These are phyloP conservation scores for Mongoloraphidia duomilia DNA, from an alignment of 2,888 invertebrate genomes.

Conservation along the genomic window DNA sequence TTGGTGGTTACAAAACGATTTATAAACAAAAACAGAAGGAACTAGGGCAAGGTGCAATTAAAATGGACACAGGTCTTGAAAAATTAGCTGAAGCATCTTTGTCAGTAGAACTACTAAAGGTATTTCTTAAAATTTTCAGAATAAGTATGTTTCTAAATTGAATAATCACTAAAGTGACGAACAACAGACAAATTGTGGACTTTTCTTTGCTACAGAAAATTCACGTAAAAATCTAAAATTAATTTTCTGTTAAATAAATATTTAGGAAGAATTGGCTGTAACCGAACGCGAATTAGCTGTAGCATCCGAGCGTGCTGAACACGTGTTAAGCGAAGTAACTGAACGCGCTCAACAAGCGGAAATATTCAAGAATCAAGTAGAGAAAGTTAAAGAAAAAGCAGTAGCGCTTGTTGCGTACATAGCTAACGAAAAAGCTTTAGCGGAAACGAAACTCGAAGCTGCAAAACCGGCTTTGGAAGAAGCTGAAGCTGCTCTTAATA, in stretches of 20 bases:
- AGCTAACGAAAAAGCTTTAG: slow-evolving; percentile 77
- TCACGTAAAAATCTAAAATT: not conserved
- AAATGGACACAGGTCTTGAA: slow-evolving; percentile 92
- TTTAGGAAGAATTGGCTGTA: slow-evolving; percentile 63
- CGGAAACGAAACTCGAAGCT: slow-evolving; percentile 86
- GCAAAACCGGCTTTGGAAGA: slow-evolving; percentile 92
- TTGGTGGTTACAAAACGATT: slow-evolving; percentile 88
- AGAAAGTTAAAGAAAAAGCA: slow-evolving; percentile 91
- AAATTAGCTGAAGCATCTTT: slow-evolving; percentile 91
- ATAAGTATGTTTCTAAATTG: too few relatives aligned
- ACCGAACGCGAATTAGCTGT: slow-evolving; percentile 90
- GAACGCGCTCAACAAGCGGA: slow-evolving; percentile 91
- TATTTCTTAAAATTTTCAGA: not conserved
- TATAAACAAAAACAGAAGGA: slow-evolving; percentile 81
- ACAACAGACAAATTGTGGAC: not conserved
- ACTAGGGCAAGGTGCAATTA: slow-evolving; percentile 72
- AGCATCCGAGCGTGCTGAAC: slow-evolving; percentile 84
- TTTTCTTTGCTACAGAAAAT: not conserved
- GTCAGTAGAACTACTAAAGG: slow-evolving; percentile 78
- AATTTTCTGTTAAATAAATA: not conserved
- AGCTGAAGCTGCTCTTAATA: slow-evolving; percentile 87
- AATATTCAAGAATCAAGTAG: slow-evolving; percentile 88
- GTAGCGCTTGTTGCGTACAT: slow-evolving; percentile 76
- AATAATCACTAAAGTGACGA: too few relatives aligned
- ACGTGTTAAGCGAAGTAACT: slow-evolving; percentile 78